Evolutionary conservation across 2,113 vertebrate species (phyloP).

Genomic region (Echinops telfairi): DNA sequence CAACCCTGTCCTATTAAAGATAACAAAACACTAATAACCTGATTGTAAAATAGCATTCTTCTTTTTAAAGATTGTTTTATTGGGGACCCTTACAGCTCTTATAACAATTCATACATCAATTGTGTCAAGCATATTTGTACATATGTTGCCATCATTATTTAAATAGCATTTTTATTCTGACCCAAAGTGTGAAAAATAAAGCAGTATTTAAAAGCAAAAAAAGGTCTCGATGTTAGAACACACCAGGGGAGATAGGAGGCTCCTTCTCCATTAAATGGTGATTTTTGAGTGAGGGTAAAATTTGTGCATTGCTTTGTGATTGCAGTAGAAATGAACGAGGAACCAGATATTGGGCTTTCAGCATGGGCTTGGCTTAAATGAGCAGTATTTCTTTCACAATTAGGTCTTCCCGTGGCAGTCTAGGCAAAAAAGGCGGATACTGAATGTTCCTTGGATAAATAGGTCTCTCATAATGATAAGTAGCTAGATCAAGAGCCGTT

Average conservation of each 20-base stretch:
- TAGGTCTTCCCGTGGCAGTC: slow-evolving; percentile 22
- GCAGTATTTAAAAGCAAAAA: slow-evolving; percentile 16
- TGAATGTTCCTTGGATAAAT: slow-evolving; percentile 56
- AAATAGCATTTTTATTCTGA: slow-evolving; percentile 6
- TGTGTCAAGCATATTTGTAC: too few relatives aligned
- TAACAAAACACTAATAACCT: slow-evolving; percentile 9
- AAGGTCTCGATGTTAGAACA: neutral
- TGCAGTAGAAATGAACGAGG: neutral
- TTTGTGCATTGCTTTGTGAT: neutral
- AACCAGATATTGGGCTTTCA: neutral
- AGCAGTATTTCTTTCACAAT: slow-evolving; percentile 8
- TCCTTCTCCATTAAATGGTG: neutral
- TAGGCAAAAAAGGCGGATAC: neutral
- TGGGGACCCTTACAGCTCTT: too few relatives aligned
- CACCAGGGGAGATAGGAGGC: neutral
- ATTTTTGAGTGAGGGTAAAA: slow-evolving; percentile 32
- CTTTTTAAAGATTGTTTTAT: neutral
- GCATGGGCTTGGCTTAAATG: neutral
- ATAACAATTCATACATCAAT: too few relatives aligned
- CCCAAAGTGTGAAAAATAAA: slow-evolving; percentile 47
- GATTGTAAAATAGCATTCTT: slow-evolving; percentile 45
- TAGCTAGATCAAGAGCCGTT: neutral
- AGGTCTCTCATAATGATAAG: neutral
- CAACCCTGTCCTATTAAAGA: slow-evolving; percentile 4
- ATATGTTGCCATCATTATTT: neutral